These are phyloP conservation scores for Meandrusa payeni DNA, from an alignment of 2,888 invertebrate genomes.

Conservation along the genomic window DNA sequence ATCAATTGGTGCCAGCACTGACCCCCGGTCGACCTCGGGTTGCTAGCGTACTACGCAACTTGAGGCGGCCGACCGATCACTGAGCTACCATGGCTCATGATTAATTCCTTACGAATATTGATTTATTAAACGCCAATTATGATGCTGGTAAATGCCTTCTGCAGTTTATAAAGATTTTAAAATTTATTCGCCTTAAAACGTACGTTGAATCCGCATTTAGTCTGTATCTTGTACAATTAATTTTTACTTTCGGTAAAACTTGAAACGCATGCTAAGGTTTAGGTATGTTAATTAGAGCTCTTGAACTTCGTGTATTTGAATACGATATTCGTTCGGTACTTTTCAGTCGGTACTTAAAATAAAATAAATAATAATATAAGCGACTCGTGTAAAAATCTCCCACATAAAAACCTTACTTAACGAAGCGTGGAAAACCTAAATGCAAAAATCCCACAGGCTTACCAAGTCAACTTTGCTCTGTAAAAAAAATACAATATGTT, in stretches of 20 bases:
- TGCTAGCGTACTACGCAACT: too few species aligned
- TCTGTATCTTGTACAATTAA: conserved; percentile 1
- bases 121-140: conserved; percentile 3
- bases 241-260: conserved; percentile 15
- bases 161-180: conserved; percentile 2
- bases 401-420: conserved; percentile 50
- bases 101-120: not conserved
- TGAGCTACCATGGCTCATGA: too few species aligned
- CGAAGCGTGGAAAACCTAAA: conserved; percentile 48
- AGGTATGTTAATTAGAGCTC: conserved; percentile 23
- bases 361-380: conserved; percentile 17
- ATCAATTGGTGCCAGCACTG: too few species aligned
- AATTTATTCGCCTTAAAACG: too few species aligned
- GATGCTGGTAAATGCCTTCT: not conserved
- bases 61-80: too few species aligned
- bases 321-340: conserved; percentile 6
- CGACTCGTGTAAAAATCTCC: conserved; percentile 39
- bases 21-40: too few species aligned
- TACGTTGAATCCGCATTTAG: not conserved
- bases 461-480: conserved; percentile 56
- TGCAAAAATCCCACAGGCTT: conserved; percentile 62
- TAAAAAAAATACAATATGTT: conserved; percentile 65
- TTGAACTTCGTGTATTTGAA: conserved; percentile 10
- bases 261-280: conserved; percentile 9
- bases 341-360: conserved; percentile 13